Evolutionary conservation across 64 coral and sea anemone genomes (phyloP).

Genomic region (Platygyra sinensis): DNA sequence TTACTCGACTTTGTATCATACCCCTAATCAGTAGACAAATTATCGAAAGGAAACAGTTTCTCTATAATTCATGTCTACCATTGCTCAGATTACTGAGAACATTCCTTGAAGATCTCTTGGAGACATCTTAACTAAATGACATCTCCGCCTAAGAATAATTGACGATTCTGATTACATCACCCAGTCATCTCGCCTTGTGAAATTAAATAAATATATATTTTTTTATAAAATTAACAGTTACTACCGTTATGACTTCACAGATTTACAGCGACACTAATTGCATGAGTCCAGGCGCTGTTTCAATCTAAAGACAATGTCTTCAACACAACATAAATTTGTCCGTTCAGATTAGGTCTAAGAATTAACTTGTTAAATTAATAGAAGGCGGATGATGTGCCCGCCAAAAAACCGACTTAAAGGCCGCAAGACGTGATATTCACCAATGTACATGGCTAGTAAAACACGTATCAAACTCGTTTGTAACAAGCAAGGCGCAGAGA

Average conservation of each 20-base stretch:
- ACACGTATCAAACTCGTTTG: not conserved
- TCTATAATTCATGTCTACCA: too few species aligned
- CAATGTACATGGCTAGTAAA: not conserved
- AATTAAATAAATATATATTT: conserved; percentile 11
- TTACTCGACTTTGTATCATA: too few species aligned
- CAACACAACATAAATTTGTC: not conserved
- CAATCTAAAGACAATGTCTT: not conserved
- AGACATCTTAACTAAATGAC: too few species aligned
- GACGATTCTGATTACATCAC: not conserved
- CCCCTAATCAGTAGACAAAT: too few species aligned
- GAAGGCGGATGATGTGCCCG: not conserved
- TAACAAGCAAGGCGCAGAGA: not conserved
- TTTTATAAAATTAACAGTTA: not conserved
- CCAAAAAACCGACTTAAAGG: not conserved
- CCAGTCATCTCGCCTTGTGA: not conserved
- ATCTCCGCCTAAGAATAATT: too few species aligned
- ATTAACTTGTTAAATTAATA: conserved; percentile 1
- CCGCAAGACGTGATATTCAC: not conserved
- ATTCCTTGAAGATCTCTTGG: too few species aligned
- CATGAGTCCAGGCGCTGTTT: not conserved
- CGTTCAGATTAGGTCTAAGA: not conserved
- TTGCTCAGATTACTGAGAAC: too few species aligned
- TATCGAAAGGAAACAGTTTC: too few species aligned
- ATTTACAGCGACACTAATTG: too few species aligned
- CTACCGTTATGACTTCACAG: not conserved